Evolutionary conservation across 2,113 vertebrate species (phyloP).

Genomic region (Eptesicus fuscus): DNA sequence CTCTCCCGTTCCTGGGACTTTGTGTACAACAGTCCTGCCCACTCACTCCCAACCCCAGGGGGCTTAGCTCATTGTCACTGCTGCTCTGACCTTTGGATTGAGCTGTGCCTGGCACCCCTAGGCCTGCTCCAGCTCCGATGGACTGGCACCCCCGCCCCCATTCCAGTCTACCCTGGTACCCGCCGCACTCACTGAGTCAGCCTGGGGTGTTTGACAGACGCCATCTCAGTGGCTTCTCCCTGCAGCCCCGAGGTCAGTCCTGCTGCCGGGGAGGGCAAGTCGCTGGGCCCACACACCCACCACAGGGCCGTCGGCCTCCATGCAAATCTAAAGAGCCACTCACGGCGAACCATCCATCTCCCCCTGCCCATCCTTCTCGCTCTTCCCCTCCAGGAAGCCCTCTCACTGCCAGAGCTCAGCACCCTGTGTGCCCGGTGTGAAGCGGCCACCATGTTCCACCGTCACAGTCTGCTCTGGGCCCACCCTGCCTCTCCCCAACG

Average conservation of each 20-base stretch:
- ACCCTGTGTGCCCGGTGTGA: not conserved
- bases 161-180: not conserved
- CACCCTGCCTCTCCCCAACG: not conserved
- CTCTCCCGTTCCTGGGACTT: not conserved
- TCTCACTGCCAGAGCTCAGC: not conserved
- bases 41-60: fast-evolving
- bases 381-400: not conserved
- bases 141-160: not conserved
- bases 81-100: not conserved
- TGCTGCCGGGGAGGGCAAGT: not conserved
- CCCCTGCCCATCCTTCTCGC: not conserved
- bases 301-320: not conserved
- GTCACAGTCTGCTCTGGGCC: not conserved
- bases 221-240: too few relatives aligned
- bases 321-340: not conserved
- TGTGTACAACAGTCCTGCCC: not conserved
- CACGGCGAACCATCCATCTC: not conserved
- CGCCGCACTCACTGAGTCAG: not conserved
- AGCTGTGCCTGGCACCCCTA: not conserved
- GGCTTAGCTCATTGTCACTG: not conserved
- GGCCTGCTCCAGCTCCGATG: too few relatives aligned
- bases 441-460: fast-evolving
- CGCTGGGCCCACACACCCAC: not conserved
- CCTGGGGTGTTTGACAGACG: fast-evolving
- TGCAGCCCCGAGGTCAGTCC: fast-evolving